These are phyloP conservation scores for Bombus impatiens DNA, from an alignment of 1,140 invertebrate species.

Conservation along the genomic window DNA sequence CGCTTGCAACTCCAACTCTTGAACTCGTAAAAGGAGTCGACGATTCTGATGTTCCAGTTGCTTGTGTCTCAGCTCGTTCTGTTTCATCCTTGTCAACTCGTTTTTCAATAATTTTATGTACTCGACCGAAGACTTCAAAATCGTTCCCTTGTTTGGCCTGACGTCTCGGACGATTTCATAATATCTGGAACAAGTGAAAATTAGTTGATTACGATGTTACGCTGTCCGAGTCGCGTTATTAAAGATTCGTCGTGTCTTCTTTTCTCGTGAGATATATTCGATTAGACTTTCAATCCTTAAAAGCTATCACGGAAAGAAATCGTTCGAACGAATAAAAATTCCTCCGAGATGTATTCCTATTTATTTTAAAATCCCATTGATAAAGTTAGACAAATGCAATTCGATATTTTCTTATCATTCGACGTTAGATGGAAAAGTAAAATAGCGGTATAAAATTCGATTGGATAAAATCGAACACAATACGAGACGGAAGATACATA, in stretches of 20 bases:
- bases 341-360: too few relatives aligned
- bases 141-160: slow-evolving; percentile 97
- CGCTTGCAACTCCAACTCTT: slow-evolving; percentile 89
- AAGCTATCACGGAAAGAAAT: too few relatives aligned
- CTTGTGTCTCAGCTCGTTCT: slow-evolving; percentile 89
- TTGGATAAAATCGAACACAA: neutral
- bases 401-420: too few relatives aligned
- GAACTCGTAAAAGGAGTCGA: slow-evolving; percentile 88
- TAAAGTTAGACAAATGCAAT: too few relatives aligned
- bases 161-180: slow-evolving; percentile 94
- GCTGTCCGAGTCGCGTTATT: neutral
- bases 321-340: too few relatives aligned
- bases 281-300: rapidly evolving
- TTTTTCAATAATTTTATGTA: slow-evolving; percentile 96
- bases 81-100: slow-evolving; percentile 91
- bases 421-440: too few relatives aligned
- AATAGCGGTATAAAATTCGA: too few relatives aligned
- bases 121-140: slow-evolving; percentile 98
- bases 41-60: slow-evolving; percentile 93
- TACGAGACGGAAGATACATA: neutral
- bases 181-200: slow-evolving; percentile 79
- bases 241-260: too few relatives aligned
- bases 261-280: rapidly evolving
- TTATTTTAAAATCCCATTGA: too few relatives aligned
- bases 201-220: neutral